phyloP scores from a whole-genome alignment of 2,113 vertebrate genomes.

The Zosterops hypoxanthus region DNA sequence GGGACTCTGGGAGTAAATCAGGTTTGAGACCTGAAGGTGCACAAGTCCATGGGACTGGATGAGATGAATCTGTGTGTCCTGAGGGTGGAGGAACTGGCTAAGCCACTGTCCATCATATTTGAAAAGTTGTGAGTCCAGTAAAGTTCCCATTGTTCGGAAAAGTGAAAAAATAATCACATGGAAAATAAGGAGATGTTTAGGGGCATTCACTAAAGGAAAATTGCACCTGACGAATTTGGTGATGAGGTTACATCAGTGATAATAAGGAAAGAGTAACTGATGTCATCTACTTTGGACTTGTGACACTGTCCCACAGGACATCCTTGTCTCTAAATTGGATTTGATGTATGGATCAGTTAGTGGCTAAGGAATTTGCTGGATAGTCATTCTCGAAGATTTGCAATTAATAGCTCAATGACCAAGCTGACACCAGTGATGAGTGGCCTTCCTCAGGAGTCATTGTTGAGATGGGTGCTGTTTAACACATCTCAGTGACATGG shows the following conservation, averaged over 20 bases:
- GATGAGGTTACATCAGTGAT: background rate
- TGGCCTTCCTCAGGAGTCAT: fast-evolving
- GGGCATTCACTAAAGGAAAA: background rate
- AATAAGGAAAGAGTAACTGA: background rate
- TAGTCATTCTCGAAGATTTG: background rate
- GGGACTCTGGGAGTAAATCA: background rate
- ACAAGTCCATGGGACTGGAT: background rate
- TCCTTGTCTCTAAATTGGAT: background rate
- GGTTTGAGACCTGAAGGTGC: background rate
- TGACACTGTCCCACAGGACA: background rate
- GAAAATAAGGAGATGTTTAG: background rate
- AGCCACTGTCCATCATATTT: background rate
- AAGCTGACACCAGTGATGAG: no score
- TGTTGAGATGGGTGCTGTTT: background rate
- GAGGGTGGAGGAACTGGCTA: background rate
- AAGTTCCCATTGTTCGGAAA: background rate
- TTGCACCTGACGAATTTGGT: background rate
- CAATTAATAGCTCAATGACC: background rate
- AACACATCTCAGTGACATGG: background rate
- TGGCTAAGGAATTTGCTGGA: background rate
- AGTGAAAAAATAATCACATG: background rate
- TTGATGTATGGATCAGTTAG: background rate
- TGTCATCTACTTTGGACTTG: background rate
- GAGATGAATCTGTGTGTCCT: background rate
- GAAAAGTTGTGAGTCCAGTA: background rate